Base-by-base conservation (phyloP, 2,888 invertebrate species). In the Acleris holmiana region DNA sequence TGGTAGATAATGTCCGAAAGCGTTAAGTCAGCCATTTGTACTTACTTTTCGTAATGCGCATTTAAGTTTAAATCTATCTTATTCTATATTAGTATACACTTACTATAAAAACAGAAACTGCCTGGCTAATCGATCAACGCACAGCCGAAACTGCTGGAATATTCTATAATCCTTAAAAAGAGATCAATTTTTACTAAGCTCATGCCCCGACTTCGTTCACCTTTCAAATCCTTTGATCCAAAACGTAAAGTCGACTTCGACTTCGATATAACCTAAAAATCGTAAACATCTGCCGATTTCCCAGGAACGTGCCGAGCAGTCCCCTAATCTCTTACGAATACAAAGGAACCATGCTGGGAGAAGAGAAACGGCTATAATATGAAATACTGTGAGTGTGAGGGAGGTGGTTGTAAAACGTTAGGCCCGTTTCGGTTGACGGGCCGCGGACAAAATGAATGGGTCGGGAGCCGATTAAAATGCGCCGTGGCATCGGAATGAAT, bases 231-330 rank as follows among this genome's bases (percentile, higher is more conserved):
- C 65, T 55, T 55, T 54, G 65, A 65, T 65, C 65, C 59, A 10
- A 53, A 59, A 29, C 18, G 49, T 50, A 48, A 65, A 64, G 53
- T 64, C 64, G 65, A 60, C 65, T 60, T 60, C 35, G 19, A 59
- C 58, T 59, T 65, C 21, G 50, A 0, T 19, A 46, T 18, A 87
- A 77, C 70, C 68, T 74, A 68, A 76, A 80, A 86, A 83, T 81
- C 82, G 77, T 76, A 77, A 87, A 90, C 91, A 91, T 91, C 91
- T 91, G 91, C 86, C 84, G 84, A 80, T 85, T 91, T 91, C 91
- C 88, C 90, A 91, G 88, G 89, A 89, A 82, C 88, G 88, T 89
- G 89, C 86, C 86, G 80, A 80, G n/a, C n/a, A n/a, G 85, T 85
- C 77, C 88, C 87, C 88, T 89, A 89, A 89, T 89, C 89, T 87